phyloP scores from a whole-genome alignment of 2,797 vertebrate genomes.

The Myotis planiceps region DNA sequence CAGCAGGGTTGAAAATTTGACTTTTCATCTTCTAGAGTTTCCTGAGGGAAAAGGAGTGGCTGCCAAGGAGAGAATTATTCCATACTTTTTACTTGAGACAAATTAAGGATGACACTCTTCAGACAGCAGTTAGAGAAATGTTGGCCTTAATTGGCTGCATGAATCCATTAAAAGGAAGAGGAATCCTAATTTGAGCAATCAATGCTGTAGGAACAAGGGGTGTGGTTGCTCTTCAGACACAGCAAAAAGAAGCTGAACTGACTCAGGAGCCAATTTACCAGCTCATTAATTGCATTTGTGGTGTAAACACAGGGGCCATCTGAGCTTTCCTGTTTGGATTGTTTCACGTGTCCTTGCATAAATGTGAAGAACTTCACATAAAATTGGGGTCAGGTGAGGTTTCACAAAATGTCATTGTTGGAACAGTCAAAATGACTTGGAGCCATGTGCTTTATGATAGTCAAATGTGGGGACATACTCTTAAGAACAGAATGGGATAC shows the following conservation, averaged over 20 bases:
- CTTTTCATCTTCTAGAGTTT: constrained; percentile 95
- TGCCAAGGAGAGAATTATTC: constrained; percentile 94
- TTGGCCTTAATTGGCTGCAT: constrained; percentile 93
- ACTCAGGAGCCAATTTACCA: constrained; percentile 94
- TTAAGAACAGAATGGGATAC: constrained; percentile 84
- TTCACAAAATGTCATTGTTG: constrained; percentile 95
- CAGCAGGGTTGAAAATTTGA: constrained; percentile 94
- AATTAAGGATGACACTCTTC: constrained; percentile 90
- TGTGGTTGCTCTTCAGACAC: constrained; percentile 93
- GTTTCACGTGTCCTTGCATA: constrained; percentile 92
- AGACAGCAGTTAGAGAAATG: constrained; percentile 93
- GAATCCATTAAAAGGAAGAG: constrained; percentile 92
- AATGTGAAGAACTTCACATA: constrained; percentile 93
- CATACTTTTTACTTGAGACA: constrained; percentile 93
- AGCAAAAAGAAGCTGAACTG: constrained; percentile 91
- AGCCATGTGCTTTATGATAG: constrained; percentile 96
- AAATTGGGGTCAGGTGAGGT: constrained; percentile 94
- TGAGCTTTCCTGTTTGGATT: constrained; percentile 95
- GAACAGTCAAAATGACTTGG: constrained; percentile 96
- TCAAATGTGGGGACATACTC: constrained; percentile 93
- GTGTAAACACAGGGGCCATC: constrained; percentile 95
- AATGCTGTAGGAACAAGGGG: constrained; percentile 95
- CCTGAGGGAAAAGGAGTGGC: constrained; percentile 94
- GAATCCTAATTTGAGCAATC: constrained; percentile 92
- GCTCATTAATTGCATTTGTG: constrained; percentile 95